phyloP scores from a whole-genome alignment of 2,888 invertebrate species.

The Cataglyphis albicans region DNA sequence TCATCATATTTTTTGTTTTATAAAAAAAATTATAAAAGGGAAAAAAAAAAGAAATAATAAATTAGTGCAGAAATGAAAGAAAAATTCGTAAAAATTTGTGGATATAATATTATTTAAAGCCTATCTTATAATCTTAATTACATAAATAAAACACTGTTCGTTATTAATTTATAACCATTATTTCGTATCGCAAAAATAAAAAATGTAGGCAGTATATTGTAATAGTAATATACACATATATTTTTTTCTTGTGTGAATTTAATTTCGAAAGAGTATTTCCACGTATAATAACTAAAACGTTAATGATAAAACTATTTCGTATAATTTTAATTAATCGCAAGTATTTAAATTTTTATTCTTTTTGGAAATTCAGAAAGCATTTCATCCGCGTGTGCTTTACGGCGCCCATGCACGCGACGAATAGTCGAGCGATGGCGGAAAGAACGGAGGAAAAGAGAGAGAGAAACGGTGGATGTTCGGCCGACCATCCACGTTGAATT shows the following conservation, averaged over 20 bases:
- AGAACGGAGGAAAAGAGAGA: background rate
- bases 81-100: background rate
- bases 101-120: no score
- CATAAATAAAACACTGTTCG: background rate
- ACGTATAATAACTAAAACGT: background rate
- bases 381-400: background rate
- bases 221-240: background rate
- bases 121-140: background rate
- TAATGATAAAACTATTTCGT: background rate
- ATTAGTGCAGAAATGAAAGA: background rate
- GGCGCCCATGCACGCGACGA: conserved; percentile 39
- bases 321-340: background rate
- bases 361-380: background rate
- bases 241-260: background rate
- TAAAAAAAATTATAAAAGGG: background rate
- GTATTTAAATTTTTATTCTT: background rate
- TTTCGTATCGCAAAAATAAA: conserved; percentile 1
- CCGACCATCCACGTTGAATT: conserved; percentile 67
- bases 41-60: background rate
- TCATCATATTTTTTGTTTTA: background rate
- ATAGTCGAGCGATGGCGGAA: conserved; percentile 41
- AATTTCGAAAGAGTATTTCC: background rate
- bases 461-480: conserved; percentile 40
- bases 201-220: background rate
- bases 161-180: background rate